Conservation (phyloP, 2,888 invertebrate genomes). For the Limnephilus rhombicus region DNA sequence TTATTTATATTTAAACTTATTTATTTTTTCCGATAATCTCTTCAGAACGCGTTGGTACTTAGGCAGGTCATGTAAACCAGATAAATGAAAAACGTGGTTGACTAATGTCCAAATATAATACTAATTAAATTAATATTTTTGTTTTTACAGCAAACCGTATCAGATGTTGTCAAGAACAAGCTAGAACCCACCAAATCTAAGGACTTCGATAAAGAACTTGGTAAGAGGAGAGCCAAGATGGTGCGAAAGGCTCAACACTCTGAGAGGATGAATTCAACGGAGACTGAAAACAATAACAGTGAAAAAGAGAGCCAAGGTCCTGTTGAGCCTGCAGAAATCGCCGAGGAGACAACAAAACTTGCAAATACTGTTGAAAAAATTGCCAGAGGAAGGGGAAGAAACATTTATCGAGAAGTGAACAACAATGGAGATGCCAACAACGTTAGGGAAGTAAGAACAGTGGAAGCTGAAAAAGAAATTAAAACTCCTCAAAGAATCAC, state of each 20-base stretch:
- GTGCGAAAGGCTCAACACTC: neutral
- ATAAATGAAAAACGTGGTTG: neutral
- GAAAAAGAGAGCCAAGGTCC: neutral
- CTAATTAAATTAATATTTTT: neutral
- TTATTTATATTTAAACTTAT: neutral
- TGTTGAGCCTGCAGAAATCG: neutral
- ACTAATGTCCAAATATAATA: neutral
- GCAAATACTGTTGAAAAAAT: neutral
- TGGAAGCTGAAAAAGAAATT: neutral
- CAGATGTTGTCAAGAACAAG: neutral
- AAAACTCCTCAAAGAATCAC: neutral
- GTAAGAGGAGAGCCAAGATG: conserved; percentile 18
- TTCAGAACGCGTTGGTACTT: neutral
- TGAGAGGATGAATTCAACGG: neutral
- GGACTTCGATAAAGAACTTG: conserved; percentile 15
- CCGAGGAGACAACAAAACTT: neutral
- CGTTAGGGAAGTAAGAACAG: neutral
- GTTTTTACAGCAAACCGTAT: neutral
- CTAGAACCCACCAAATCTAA: neutral
- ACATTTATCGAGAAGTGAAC: neutral
- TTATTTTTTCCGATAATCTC: neutral
- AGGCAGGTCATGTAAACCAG: too few relatives aligned
- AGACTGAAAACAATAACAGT: neutral
- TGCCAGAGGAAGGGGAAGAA: neutral
- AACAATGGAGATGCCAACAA: neutral